Evolutionary conservation across 2,113 vertebrate genomes (phyloP).

Genomic region (Blennius ocellaris): DNA sequence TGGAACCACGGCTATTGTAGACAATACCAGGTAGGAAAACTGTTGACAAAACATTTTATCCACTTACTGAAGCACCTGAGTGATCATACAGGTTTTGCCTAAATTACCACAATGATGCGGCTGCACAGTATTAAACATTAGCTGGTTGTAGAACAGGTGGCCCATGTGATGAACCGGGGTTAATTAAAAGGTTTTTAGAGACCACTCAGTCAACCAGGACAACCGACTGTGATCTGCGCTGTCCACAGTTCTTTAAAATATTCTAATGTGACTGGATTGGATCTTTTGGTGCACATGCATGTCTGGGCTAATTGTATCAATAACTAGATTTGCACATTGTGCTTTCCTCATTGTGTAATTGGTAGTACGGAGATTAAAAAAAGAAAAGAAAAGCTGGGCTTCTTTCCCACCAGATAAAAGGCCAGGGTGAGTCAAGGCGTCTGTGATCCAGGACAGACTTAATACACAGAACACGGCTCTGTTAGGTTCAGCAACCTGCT

Average conservation of each 20-base stretch:
- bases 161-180: slow-evolving; percentile 39
- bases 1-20: too few species aligned
- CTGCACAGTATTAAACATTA: slow-evolving; percentile 2
- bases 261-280: slow-evolving; percentile 52
- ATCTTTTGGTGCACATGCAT: slow-evolving; percentile 48
- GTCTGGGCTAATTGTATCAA: slow-evolving; percentile 51
- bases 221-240: slow-evolving; percentile 13
- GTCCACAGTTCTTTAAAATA: slow-evolving; percentile 37
- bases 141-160: slow-evolving; percentile 19
- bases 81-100: slow-evolving; percentile 26
- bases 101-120: slow-evolving; percentile 1
- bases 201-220: slow-evolving; percentile 36
- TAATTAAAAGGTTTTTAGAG: slow-evolving; percentile 47
- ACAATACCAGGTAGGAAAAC: neutral
- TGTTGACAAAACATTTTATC: slow-evolving; percentile 41
- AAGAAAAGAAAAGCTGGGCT: neutral
- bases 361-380: neutral
- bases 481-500: slow-evolving; percentile 42
- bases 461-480: slow-evolving; percentile 52
- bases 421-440: slow-evolving; percentile 34
- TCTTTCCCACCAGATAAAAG: slow-evolving; percentile 38
- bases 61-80: slow-evolving; percentile 39
- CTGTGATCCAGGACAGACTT: slow-evolving; percentile 44
- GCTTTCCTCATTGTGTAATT: slow-evolving; percentile 46
- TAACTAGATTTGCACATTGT: slow-evolving; percentile 42